Evolutionary conservation across 1,140 invertebrate species (phyloP).

Genomic region (Cyrtorhinus lividipennis): DNA sequence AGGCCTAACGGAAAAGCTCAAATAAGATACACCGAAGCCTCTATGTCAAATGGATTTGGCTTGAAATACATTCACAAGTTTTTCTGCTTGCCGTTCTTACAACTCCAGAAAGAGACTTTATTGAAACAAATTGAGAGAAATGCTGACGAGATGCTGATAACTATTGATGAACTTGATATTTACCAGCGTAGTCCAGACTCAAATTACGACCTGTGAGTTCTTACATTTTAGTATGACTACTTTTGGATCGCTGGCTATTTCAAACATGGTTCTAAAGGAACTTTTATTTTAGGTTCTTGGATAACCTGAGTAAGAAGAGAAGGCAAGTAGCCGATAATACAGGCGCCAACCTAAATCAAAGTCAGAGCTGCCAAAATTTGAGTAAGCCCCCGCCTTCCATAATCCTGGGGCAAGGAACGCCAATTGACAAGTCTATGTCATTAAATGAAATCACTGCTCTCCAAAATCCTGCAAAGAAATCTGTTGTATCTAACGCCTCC

Average conservation of each 20-base stretch:
- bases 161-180: slow-evolving; percentile 67
- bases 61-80: slow-evolving; percentile 89
- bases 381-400: slow-evolving; percentile 5
- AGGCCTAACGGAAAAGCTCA: slow-evolving; percentile 37
- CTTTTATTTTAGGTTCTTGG: slow-evolving; percentile 41
- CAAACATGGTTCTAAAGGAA: neutral
- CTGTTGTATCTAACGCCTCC: neutral
- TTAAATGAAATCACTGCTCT: neutral
- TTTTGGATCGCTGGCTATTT: neutral
- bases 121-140: slow-evolving; percentile 80
- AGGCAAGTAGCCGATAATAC: slow-evolving; percentile 48
- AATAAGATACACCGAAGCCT: slow-evolving; percentile 78
- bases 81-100: slow-evolving; percentile 88
- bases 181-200: slow-evolving; percentile 76
- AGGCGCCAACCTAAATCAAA: slow-evolving; percentile 13
- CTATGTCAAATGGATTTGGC: slow-evolving; percentile 95
- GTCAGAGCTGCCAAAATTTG: slow-evolving; percentile 11
- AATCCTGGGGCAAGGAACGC: slow-evolving; percentile 15
- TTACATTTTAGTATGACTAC: too few relatives aligned
- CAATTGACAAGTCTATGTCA: neutral
- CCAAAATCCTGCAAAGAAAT: neutral
- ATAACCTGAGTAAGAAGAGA: slow-evolving; percentile 53
- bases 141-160: slow-evolving; percentile 62
- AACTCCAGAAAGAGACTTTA: slow-evolving; percentile 76
- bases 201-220: slow-evolving; percentile 66